These are phyloP conservation scores for Tribolium madens DNA, from an alignment of 1,140 invertebrate genomes.

Conservation along the genomic window DNA sequence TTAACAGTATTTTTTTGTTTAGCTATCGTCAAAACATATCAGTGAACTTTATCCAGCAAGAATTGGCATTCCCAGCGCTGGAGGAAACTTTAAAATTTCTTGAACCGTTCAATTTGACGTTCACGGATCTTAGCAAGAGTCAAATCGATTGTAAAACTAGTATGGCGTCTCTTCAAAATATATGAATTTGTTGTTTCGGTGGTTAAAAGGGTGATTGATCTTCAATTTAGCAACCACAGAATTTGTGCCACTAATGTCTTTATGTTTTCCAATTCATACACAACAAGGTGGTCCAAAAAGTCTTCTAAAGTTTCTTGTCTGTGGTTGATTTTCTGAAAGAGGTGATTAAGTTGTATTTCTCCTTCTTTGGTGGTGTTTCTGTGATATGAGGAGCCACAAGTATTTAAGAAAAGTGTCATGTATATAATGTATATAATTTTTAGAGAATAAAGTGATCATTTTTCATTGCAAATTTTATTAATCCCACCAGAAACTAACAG, in stretches of 20 bases:
- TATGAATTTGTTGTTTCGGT: slow-evolving; percentile 59
- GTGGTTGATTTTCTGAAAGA: background rate
- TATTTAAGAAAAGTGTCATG: background rate
- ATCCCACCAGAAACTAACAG: slow-evolving; percentile 93
- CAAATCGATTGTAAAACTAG: slow-evolving; percentile 90
- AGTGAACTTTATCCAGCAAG: slow-evolving; percentile 84
- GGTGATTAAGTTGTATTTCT: background rate
- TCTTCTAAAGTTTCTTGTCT: slow-evolving; percentile 13
- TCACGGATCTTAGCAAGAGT: slow-evolving; percentile 76
- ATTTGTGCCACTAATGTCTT: background rate
- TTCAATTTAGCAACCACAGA: background rate
- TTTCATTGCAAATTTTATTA: slow-evolving; percentile 57
- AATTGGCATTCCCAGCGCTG: slow-evolving; percentile 87
- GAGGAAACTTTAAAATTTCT: slow-evolving; percentile 90
- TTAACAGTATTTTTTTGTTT: slow-evolving; percentile 68
- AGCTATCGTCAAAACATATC: slow-evolving; percentile 94
- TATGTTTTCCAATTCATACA: background rate
- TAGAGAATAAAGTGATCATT: slow-evolving; percentile 1
- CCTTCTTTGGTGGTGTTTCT: background rate
- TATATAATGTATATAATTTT: slow-evolving; percentile 30
- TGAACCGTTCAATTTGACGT: slow-evolving; percentile 82
- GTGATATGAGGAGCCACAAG: background rate
- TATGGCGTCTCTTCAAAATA: slow-evolving; percentile 72
- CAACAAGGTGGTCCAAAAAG: background rate
- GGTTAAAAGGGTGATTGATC: slow-evolving; percentile 11